Evolutionary conservation across 2,113 vertebrate species (phyloP).

Genomic region (Madoqua kirkii): DNA sequence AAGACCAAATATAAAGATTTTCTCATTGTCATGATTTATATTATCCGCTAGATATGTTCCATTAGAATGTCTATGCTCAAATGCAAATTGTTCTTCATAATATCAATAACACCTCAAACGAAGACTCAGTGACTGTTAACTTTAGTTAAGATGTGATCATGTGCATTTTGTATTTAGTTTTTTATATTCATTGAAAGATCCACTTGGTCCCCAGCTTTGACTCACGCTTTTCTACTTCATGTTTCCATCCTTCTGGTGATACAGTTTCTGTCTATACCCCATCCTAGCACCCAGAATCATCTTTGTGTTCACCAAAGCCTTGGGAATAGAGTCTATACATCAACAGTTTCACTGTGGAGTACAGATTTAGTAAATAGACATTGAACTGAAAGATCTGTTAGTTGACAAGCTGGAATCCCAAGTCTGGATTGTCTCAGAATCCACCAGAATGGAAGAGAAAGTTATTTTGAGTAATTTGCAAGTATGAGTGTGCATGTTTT

Average conservation of each 20-base stretch:
- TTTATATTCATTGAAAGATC: not conserved
- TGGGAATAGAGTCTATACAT: not conserved
- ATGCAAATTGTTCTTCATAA: not conserved
- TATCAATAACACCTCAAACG: not conserved
- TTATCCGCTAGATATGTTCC: not conserved
- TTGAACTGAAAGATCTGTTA: not conserved
- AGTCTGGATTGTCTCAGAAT: constrained; percentile 16
- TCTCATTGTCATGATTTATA: not conserved
- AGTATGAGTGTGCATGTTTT: not conserved
- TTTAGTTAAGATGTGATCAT: not conserved
- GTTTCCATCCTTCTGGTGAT: not conserved
- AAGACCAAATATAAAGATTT: not conserved
- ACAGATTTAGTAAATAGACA: not conserved
- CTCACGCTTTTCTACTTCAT: not conserved
- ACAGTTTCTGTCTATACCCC: not conserved
- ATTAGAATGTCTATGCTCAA: not conserved
- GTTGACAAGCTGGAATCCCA: not conserved
- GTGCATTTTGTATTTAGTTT: not conserved
- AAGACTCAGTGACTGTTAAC: not conserved
- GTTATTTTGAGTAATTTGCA: not conserved
- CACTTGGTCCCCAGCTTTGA: not conserved
- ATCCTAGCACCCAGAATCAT: no score
- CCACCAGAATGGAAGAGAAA: not conserved
- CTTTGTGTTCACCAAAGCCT: not conserved
- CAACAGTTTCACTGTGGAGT: not conserved